A percentile compares a stretch with the other conserved stretches of the same genome.
These are phyloP conservation scores for Julus scandinavius DNA, from an alignment of 2,888 invertebrate species.

Conservation along the genomic window DNA sequence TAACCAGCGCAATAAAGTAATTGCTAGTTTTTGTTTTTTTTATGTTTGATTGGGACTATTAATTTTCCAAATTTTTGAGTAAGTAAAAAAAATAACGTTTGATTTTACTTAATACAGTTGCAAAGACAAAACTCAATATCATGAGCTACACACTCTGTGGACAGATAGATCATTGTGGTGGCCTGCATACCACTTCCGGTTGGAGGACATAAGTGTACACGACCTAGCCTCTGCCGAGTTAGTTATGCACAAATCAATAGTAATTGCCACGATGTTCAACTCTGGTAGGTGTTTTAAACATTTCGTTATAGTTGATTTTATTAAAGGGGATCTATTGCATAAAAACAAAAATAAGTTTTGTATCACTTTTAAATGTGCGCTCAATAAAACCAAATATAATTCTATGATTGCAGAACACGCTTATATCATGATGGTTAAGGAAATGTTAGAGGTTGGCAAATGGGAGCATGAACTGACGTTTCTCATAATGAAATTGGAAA, in stretches of 20 bases:
- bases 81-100: not conserved
- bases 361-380: too few relatives aligned
- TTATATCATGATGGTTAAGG: not conserved
- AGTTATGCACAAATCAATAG: not conserved
- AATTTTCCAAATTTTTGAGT: not conserved
- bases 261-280: constrained; percentile 19
- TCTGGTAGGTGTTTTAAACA: not conserved
- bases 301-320: too few relatives aligned
- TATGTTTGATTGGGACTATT: not conserved
- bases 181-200: constrained; percentile 34
- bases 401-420: not conserved
- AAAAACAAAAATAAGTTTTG: too few relatives aligned
- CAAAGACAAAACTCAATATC: not conserved
- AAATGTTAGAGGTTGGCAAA: not conserved
- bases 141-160: not conserved
- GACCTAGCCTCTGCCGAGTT: not conserved
- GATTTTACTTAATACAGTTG: not conserved
- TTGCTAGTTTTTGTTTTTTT: not conserved
- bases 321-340: too few relatives aligned
- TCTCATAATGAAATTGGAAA: not conserved
- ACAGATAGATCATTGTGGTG: constrained; percentile 12
- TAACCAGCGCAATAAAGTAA: constrained; percentile 20
- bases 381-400: not conserved
- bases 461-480: not conserved
- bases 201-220: not conserved